Evolutionary conservation across 2,797 vertebrate genomes (phyloP), one percentile per base, ranked within the genome.

Genomic region (Salmo trutta): DNA sequence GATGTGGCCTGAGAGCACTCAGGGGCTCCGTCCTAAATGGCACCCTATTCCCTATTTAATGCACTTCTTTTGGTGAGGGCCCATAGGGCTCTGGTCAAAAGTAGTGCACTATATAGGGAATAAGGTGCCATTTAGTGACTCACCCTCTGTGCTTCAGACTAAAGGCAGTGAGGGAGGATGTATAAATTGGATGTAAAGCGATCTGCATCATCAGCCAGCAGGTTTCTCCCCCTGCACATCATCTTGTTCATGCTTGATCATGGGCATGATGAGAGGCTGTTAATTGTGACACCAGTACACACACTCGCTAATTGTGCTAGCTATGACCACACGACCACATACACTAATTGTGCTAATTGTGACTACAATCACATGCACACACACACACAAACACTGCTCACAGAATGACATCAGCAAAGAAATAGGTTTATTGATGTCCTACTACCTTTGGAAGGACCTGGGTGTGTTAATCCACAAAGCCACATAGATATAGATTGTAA

Each of bases 1-100:
- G 86, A 91, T 81, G 87, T 84, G 88, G 84, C 83, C 87, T 75
- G 83, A 88, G 88, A 89, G 88, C 89, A 83, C 87, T 89, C 84
- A 24, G n/a, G 21, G 82, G 64, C 76, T 83, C 7, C 2, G 7
- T 59, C 56, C 54, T n/a, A 59, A 59, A 59, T 59, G 54, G 59
- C 8, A 21, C 7, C n/a, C 21, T 12, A 27, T 14, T 24, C 59
- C 59, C 59, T 64, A n/a, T 64, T 64, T 4, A 24, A 21, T 14
- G 3, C 59, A 64, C 10, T 62, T 21, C n/a, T 24, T 64, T 64
- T 24, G 8, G 12, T 21, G 12, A 64, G 59, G 8, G 59, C 21
- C 59, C 59, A 21, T 27, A 64, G 10, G 59, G 10, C 56, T n/a
- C 59, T 64, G 59, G 3, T 62, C 6, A 62, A 21, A 62, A 3